Evolutionary conservation across 2,797 vertebrate species (phyloP).

Genomic region (Pangasius larnaudii): DNA sequence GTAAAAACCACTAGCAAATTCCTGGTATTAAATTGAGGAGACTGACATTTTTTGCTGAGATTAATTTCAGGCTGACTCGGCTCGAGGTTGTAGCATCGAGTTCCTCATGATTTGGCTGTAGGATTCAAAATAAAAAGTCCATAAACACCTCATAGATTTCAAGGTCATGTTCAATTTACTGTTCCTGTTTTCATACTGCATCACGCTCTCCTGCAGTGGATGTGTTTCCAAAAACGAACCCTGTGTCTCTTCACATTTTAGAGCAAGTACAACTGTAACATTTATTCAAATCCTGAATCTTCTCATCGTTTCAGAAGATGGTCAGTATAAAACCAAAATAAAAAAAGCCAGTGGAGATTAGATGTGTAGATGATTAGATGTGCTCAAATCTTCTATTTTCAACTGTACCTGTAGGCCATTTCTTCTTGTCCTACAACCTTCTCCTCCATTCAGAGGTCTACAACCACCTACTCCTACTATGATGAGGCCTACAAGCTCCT

Average conservation of each 20-base stretch:
- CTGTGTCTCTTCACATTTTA: not conserved
- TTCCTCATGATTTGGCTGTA: constrained; percentile 30
- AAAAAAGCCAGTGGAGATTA: not conserved
- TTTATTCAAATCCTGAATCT: not conserved
- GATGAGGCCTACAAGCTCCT: not conserved
- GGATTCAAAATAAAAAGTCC: constrained; percentile 24
- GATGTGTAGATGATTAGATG: too few species aligned
- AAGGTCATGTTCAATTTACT: constrained; percentile 18
- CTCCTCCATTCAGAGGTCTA: not conserved
- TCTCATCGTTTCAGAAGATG: not conserved
- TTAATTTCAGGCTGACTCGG: constrained; percentile 60
- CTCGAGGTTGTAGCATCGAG: constrained; percentile 32
- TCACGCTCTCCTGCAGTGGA: not conserved
- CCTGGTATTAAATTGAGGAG: constrained; percentile 58
- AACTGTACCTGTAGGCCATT: not conserved
- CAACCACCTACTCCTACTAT: not conserved
- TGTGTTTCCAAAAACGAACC: not conserved
- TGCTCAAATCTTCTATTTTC: not conserved
- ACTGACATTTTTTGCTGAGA: constrained; percentile 52
- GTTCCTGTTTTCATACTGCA: not conserved
- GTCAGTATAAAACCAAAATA: not conserved
- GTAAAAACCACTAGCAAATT: constrained; percentile 59
- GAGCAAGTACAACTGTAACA: not conserved
- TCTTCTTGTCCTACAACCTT: not conserved
- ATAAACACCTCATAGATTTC: constrained; percentile 21